Base-by-base conservation (phyloP, 1,140 invertebrate genomes). In the Thaumetopoea pityocampa region DNA sequence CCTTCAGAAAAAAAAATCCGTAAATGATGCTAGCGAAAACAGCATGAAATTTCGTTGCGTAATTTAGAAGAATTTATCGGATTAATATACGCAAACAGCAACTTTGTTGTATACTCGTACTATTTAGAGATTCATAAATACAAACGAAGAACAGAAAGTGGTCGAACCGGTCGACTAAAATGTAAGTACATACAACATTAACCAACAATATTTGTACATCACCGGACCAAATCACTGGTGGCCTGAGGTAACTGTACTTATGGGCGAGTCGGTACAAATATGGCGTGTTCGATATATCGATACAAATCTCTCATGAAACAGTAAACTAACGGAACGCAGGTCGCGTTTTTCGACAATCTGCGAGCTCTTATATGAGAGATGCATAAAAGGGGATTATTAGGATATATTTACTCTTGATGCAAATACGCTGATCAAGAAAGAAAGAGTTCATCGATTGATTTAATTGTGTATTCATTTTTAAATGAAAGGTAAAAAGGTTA, bases 241-340 rank as follows among this genome's bases (percentile, higher is more conserved):
- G 18, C 22, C 40, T 8, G 9, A 14, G 24, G 26, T 43, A 50
- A 50, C 33, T 24, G 38, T 49, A 43, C 16, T 34, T 8, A 27
- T 34, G 40, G 40, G 9, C 16, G 12, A 42, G 29, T 42, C 14
- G 12, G n/a, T 24, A 37, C 26, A 36, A 29, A 18, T 15, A 32
- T 20, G 43, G 2, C 8, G 16, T 20, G 29, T 27, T 19, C 11
- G 22, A 45, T 17, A 47, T 12, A 19, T 26, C 4, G n/a, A 36
- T 47, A 42, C 48, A 33, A 48, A 49, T 63, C 57, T 55, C 24
- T 47, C 50, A 50, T 55, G 46, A 43, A 44, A 43, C 46, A 53
- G 46, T 42, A 46, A 46, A 47, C 29, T 65, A 67, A 64, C 64
- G 65, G 65, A 55, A 59, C 30, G 23, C 20, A 24, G 29, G 15